Evolutionary conservation across 2,888 invertebrate species (phyloP).

Genomic region (Eupithecia tripunctaria): DNA sequence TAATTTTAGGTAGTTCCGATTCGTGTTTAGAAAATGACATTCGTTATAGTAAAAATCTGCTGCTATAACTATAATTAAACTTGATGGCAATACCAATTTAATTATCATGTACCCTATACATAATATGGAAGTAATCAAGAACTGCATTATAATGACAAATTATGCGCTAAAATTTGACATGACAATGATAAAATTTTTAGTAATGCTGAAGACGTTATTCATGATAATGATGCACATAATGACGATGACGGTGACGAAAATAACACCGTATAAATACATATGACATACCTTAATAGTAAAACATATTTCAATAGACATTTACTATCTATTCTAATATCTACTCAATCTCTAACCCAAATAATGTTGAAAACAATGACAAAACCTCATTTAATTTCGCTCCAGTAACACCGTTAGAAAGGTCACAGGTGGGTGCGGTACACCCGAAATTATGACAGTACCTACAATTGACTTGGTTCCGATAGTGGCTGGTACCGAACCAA

Average conservation of each 20-base stretch:
- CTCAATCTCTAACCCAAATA: slow-evolving; percentile 4
- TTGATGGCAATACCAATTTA: too few relatives aligned
- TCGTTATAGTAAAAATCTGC: background rate
- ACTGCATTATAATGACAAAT: too few relatives aligned
- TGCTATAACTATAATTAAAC: too few relatives aligned
- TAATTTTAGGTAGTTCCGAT: background rate
- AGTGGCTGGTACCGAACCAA: slow-evolving; percentile 32
- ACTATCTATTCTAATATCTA: background rate
- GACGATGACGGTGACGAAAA: background rate
- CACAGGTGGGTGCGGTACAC: slow-evolving; percentile 47
- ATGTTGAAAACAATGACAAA: slow-evolving; percentile 28
- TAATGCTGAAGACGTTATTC: background rate
- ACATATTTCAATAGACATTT: background rate
- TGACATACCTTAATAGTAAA: too few relatives aligned
- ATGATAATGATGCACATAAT: background rate
- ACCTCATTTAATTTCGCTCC: slow-evolving; percentile 32
- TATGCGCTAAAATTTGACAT: too few relatives aligned
- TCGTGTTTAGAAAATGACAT: background rate
- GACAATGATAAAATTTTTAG: too few relatives aligned
- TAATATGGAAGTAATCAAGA: too few relatives aligned
- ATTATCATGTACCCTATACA: too few relatives aligned
- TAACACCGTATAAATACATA: background rate
- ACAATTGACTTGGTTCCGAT: slow-evolving; percentile 34
- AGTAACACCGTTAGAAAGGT: slow-evolving; percentile 48
- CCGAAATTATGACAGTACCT: slow-evolving; percentile 35